phyloP scores from a whole-genome alignment of 2,888 invertebrate genomes.

The Watsonalla binaria region DNA sequence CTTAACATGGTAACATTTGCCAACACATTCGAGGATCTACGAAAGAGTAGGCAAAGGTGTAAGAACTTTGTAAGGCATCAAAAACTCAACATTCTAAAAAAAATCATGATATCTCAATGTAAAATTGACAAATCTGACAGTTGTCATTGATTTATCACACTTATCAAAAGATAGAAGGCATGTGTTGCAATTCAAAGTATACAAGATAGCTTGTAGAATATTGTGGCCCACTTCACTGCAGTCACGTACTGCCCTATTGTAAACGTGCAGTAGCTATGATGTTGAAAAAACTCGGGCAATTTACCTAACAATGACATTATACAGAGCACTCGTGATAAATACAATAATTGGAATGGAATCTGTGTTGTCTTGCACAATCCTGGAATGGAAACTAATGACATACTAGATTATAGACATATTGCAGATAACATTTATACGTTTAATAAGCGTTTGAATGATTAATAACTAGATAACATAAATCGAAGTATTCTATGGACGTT shows the following conservation, averaged over 20 bases:
- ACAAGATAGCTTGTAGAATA: background rate
- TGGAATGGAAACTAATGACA: background rate
- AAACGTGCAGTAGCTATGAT: background rate
- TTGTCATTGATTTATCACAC: too few relatives aligned
- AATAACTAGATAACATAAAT: background rate
- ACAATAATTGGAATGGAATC: background rate
- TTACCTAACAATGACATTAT: background rate
- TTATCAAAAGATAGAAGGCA: background rate
- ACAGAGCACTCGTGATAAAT: background rate
- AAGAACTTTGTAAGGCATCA: too few relatives aligned
- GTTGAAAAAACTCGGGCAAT: background rate
- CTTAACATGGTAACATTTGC: too few relatives aligned
- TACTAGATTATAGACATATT: too few relatives aligned
- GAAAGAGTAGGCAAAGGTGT: too few relatives aligned
- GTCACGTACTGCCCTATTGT: conserved; percentile 1
- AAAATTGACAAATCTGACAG: too few relatives aligned
- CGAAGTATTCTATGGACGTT: background rate
- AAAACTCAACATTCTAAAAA: too few relatives aligned
- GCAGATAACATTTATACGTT: background rate
- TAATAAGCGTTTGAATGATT: background rate
- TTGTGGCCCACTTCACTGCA: background rate
- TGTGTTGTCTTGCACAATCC: background rate
- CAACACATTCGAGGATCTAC: too few relatives aligned
- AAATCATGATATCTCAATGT: too few relatives aligned
- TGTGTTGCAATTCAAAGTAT: background rate